A percentile compares a stretch with the other conserved stretches of the same genome.
Evolutionary conservation across 1,140 invertebrate genomes (phyloP).

Genomic region (Hormaphis cornu): DNA sequence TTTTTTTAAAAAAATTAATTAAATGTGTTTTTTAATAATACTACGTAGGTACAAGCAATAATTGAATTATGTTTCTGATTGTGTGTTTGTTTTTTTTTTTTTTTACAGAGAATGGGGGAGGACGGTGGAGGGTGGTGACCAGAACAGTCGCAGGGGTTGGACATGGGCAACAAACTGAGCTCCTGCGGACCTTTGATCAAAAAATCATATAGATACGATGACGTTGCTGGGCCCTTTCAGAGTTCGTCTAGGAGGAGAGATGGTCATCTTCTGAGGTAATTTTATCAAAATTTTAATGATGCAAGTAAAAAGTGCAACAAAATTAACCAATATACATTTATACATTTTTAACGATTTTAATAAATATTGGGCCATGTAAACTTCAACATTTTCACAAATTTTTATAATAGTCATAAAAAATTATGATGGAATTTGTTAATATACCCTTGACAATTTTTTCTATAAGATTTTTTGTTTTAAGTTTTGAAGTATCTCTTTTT

Average conservation of each 20-base stretch:
- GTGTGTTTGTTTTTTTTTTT: too few relatives aligned
- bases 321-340: too few relatives aligned
- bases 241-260: conserved; percentile 67
- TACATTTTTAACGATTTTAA: too few relatives aligned
- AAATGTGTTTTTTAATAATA: too few relatives aligned
- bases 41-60: too few relatives aligned
- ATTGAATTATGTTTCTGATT: not conserved
- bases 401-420: not conserved
- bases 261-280: conserved; percentile 83
- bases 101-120: conserved; percentile 20
- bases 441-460: too few relatives aligned
- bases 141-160: conserved; percentile 33
- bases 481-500: too few relatives aligned
- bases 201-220: conserved; percentile 88
- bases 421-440: too few relatives aligned
- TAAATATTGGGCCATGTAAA: not conserved
- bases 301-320: not conserved
- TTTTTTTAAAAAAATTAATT: too few relatives aligned
- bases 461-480: too few relatives aligned
- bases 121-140: conserved; percentile 31
- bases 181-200: conserved; percentile 78
- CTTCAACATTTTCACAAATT: too few relatives aligned
- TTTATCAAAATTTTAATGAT: not conserved
- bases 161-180: conserved; percentile 90
- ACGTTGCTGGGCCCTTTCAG: conserved; percentile 88